A percentile compares a stretch with the other conserved stretches of the same genome.
phyloP scores from a whole-genome alignment of 2,797 vertebrate species.

The Phataginus tricuspis region DNA sequence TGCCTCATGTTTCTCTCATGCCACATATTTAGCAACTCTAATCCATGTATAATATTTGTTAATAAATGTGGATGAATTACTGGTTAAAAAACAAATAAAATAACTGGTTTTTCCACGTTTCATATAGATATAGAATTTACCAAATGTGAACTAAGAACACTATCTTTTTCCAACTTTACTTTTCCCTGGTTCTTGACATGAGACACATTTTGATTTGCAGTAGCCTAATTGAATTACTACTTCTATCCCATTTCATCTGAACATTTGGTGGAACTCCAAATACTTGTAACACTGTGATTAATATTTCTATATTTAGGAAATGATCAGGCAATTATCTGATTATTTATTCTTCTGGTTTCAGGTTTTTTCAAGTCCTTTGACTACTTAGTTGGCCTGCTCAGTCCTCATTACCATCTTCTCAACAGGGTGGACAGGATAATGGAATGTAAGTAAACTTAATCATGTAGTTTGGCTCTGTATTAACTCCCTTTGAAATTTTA shows the following conservation, averaged over 20 bases:
- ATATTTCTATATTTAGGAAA: not conserved
- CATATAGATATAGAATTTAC: not conserved
- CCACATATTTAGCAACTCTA: not conserved
- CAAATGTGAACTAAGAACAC: not conserved
- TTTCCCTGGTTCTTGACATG: not conserved
- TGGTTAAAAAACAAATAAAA: not conserved
- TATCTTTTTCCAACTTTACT: not conserved
- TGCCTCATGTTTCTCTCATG: not conserved
- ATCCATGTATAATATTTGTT: not conserved
- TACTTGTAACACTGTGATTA: not conserved
- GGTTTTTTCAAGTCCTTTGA: not conserved
- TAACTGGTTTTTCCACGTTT: not conserved
- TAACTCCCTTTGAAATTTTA: not conserved
- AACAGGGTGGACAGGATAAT: not conserved
- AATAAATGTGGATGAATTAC: not conserved
- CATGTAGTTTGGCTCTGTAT: not conserved
- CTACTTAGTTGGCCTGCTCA: not conserved
- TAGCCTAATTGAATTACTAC: not conserved
- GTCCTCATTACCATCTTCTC: not conserved
- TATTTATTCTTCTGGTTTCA: not conserved
- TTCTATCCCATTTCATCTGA: not conserved
- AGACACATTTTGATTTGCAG: not conserved
- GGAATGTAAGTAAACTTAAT: not conserved
- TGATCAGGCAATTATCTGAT: not conserved
- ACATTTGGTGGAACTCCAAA: not conserved